Conservation (phyloP, 2,888 invertebrate genomes). For the Dichetophora obliterata region DNA sequence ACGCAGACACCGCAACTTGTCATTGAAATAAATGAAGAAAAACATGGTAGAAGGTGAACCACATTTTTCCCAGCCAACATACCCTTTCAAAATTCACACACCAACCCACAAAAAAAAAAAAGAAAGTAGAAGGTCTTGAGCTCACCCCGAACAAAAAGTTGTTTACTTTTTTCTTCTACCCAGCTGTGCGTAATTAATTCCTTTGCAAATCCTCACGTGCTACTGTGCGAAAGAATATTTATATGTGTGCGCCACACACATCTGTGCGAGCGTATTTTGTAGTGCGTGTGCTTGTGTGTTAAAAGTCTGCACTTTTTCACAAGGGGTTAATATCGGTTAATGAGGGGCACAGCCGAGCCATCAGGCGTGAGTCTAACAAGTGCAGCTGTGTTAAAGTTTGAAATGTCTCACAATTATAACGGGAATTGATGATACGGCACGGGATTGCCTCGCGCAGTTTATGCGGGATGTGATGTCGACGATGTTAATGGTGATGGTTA, state of each 20-base stretch:
- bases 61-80: not conserved
- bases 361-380: constrained; percentile 47
- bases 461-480: not conserved
- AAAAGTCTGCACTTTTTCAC: constrained; percentile 15
- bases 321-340: constrained; percentile 45
- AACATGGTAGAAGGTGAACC: no score
- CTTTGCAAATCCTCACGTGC: constrained; percentile 30
- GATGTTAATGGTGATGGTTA: not conserved
- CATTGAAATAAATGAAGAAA: no score
- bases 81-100: not conserved
- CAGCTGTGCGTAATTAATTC: constrained; percentile 50
- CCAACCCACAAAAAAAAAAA: not conserved
- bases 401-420: constrained; percentile 46
- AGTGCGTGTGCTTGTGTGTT: constrained; percentile 20
- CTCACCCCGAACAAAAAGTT: not conserved
- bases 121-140: not conserved
- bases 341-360: constrained; percentile 22
- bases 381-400: constrained; percentile 52
- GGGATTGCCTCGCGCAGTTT: not conserved
- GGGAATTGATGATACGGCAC: not conserved
- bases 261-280: not conserved
- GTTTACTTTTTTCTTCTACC: constrained; percentile 15
- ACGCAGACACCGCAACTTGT: no score
- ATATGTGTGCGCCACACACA: not conserved
- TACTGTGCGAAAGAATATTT: not conserved